These are phyloP conservation scores for Sarcophaga variegata DNA, from an alignment of 2,888 invertebrate species.

Conservation along the genomic window DNA sequence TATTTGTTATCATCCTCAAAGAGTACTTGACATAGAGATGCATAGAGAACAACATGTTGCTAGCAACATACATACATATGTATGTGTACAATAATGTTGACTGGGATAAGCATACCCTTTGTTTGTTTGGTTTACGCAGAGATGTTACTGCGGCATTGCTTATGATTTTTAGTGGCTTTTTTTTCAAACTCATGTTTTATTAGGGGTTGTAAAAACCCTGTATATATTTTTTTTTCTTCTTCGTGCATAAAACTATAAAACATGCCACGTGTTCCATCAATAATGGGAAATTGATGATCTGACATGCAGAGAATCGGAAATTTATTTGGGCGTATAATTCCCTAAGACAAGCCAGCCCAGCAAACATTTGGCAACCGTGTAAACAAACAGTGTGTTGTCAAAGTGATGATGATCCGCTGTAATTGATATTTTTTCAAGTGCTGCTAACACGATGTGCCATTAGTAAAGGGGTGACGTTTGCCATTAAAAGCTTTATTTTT, in stretches of 20 bases:
- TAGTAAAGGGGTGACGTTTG: too few species aligned
- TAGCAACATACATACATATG: constrained; percentile 15
- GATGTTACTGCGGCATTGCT: neutral
- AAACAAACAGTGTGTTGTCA: too few species aligned
- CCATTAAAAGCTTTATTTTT: too few species aligned
- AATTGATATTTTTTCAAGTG: too few species aligned
- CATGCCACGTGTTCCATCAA: constrained; percentile 47
- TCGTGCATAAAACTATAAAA: constrained; percentile 38
- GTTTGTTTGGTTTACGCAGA: constrained; percentile 39
- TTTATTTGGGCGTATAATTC: neutral
- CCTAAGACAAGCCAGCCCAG: neutral
- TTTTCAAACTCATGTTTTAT: neutral
- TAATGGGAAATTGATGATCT: neutral
- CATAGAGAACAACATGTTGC: neutral
- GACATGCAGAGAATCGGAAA: neutral
- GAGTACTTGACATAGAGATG: too few species aligned
- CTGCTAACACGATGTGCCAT: too few species aligned
- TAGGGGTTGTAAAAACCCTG: neutral
- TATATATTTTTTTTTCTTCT: neutral
- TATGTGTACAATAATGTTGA: constrained; percentile 15
- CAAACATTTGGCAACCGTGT: neutral
- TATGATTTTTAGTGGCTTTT: neutral
- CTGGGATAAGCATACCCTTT: too few species aligned
- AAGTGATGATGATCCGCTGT: too few species aligned
- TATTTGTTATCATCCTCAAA: too few species aligned